phyloP scores from a whole-genome alignment of 2,888 invertebrate species.

The Conops quadrifasciatus region DNA sequence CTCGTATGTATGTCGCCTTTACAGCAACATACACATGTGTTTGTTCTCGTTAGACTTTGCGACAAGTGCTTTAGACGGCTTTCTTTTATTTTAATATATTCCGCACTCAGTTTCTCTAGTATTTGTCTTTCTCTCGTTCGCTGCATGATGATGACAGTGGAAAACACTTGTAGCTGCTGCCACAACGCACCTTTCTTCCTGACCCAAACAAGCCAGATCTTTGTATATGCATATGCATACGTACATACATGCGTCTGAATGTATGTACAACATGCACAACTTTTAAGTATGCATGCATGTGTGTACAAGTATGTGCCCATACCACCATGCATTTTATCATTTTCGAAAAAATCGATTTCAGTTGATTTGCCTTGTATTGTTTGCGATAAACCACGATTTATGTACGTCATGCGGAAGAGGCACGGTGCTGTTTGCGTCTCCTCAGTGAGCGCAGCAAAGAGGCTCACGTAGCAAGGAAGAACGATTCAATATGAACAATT shows the following conservation, averaged over 20 bases:
- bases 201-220: background rate
- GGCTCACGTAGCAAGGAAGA: too few relatives aligned
- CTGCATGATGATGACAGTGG: slow-evolving; percentile 22
- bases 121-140: slow-evolving; percentile 28
- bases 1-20: too few relatives aligned
- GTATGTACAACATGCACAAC: background rate
- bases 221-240: background rate
- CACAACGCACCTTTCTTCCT: slow-evolving; percentile 6
- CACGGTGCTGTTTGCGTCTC: background rate
- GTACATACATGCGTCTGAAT: background rate
- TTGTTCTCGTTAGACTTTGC: too few relatives aligned
- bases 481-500: too few relatives aligned
- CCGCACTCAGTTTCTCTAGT: slow-evolving; percentile 27
- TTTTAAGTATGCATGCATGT: background rate
- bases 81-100: slow-evolving; percentile 36
- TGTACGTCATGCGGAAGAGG: slow-evolving; percentile 48
- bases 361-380: slow-evolving; percentile 58
- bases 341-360: slow-evolving; percentile 28
- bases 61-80: too few relatives aligned
- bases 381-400: slow-evolving; percentile 64
- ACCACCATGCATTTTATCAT: slow-evolving; percentile 2
- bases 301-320: background rate
- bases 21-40: too few relatives aligned
- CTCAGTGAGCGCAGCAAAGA: too few relatives aligned
- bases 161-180: slow-evolving; percentile 30